Conservation (phyloP, 2,888 invertebrate species). For the Dione juno region DNA sequence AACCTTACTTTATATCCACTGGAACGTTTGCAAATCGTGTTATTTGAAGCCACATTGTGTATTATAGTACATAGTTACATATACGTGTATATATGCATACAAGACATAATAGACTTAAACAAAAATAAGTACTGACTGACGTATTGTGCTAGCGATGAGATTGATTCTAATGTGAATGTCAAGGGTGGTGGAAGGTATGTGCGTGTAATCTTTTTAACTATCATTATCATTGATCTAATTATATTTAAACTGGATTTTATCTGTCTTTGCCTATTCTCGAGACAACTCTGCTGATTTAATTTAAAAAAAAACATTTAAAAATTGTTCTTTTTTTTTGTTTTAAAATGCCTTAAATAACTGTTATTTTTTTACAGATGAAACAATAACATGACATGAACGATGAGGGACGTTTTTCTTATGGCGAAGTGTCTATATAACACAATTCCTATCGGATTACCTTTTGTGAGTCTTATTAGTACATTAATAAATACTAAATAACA, state of each 20-base stretch:
- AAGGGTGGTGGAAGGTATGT: slow-evolving; percentile 17
- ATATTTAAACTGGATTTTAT: neutral
- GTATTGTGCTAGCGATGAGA: slow-evolving; percentile 22
- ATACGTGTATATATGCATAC: neutral
- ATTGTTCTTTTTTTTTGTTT: no score
- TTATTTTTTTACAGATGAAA: no score
- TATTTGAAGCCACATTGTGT: slow-evolving; percentile 71
- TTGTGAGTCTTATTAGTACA: no score
- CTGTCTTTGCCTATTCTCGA: no score
- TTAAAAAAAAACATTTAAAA: no score
- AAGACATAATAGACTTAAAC: slow-evolving; percentile 36
- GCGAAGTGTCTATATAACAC: no score
- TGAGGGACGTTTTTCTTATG: no score
- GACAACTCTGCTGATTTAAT: no score
- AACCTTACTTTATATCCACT: slow-evolving; percentile 65
- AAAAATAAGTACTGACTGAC: slow-evolving; percentile 37
- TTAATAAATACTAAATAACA: no score
- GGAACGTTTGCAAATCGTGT: slow-evolving; percentile 72
- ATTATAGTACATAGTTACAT: slow-evolving; percentile 51
- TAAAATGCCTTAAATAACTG: no score
- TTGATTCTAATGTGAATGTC: slow-evolving; percentile 35
- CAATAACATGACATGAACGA: no score
- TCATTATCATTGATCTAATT: slow-evolving; percentile 2
- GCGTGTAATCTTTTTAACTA: slow-evolving; percentile 4
- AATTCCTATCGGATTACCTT: no score